A percentile compares a stretch with the other conserved stretches of the same genome.
Evolutionary conservation across 2,113 vertebrate species (phyloP).

Genomic region (Eretmochelys imbricata): DNA sequence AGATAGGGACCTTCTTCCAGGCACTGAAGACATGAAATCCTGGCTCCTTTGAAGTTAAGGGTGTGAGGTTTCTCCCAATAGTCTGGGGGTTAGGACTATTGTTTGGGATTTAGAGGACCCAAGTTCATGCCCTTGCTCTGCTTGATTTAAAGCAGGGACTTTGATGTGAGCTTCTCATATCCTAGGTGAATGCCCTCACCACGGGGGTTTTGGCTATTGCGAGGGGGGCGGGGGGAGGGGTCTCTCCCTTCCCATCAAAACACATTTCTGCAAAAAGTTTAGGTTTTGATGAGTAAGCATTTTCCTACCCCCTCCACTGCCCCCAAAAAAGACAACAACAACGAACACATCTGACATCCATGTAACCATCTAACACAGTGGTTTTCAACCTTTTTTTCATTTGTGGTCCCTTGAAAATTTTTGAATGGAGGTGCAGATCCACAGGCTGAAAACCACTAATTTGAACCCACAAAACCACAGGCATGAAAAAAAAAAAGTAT

Average conservation of each 20-base stretch:
- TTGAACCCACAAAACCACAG: fast-evolving
- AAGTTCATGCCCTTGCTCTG: background rate
- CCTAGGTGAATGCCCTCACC: background rate
- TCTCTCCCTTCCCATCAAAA: background rate
- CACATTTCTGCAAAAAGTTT: background rate
- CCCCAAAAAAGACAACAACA: too few relatives aligned
- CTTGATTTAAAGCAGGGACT: background rate
- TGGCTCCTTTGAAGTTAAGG: background rate
- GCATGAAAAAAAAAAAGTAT: background rate
- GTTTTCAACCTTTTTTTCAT: background rate
- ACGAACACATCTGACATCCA: background rate
- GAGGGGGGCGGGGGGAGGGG: too few relatives aligned
- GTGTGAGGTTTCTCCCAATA: background rate
- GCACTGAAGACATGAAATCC: background rate
- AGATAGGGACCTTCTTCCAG: background rate
- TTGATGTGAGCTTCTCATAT: background rate
- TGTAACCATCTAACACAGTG: background rate
- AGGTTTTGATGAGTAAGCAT: background rate
- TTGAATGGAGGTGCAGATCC: background rate
- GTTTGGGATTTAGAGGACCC: background rate
- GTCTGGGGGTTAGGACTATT: background rate
- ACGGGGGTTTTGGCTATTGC: background rate
- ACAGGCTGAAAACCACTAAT: background rate
- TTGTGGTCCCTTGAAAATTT: background rate
- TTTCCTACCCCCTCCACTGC: fast-evolving